Base-by-base conservation (phyloP, 2,888 invertebrate species). In the Stictocephala bisonia region DNA sequence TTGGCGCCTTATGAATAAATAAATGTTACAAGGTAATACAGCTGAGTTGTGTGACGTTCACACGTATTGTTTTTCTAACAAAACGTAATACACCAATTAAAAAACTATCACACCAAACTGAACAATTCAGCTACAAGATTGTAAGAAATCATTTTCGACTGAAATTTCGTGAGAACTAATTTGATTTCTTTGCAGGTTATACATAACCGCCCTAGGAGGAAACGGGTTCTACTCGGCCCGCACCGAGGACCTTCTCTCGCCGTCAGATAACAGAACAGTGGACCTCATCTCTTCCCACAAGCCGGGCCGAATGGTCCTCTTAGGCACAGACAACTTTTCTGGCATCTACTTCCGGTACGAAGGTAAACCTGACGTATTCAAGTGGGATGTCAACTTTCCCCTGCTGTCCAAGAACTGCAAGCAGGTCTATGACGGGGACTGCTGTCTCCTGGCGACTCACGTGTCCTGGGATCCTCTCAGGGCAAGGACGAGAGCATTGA, bases 161-260 rank as follows among this genome's bases (percentile, higher is more conserved):
- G n/a, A n/a, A n/a, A n/a, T n/a, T n/a, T n/a, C n/a, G n/a, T n/a
- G n/a, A n/a, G n/a, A n/a, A n/a, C n/a, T n/a, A n/a, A n/a, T n/a
- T n/a, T n/a, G n/a, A n/a, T n/a, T n/a, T n/a, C n/a, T 89, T 72
- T 86, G 89, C 31, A 85, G 31, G 6, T 40, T 60, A 3, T 60
- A 60, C 40, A 3, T 60, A 40, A 60, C 60, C 20, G 31, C 22
- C 22, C 29, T 18, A 4, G 31, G 60, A 7, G 60, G 60, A 6
- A n/a, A 84, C n/a, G 87, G 88, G 18, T 79, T 93, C 41, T 89
- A 90, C 83, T 88, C 90, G 44, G 84, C 93, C 74, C 87, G 88
- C 51, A 73, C 75, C 15, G 51, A 50, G 11, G 87, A 88, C 75
- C 84, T 93, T 73, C 86, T 89, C 6, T 29, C 40, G 9, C 75